Evolutionary conservation across 2,113 vertebrate species (phyloP).

Genomic region (Todiramphus saurophagus): DNA sequence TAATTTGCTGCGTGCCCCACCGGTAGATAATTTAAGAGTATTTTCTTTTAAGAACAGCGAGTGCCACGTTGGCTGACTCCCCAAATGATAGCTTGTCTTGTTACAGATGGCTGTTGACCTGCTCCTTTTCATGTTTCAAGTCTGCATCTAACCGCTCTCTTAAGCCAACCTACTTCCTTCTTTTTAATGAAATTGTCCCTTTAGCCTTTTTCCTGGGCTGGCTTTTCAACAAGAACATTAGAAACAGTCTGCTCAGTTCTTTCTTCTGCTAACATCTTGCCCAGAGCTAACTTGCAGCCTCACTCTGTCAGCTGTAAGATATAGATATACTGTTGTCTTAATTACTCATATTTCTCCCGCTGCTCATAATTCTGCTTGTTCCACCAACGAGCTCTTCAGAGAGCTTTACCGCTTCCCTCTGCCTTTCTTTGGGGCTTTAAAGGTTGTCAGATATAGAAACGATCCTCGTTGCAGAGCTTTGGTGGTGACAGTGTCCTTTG

Average conservation of each 20-base stretch:
- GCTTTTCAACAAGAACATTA: conserved; percentile 51
- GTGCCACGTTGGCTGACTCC: neutral
- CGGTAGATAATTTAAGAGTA: neutral
- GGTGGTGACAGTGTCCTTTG: conserved; percentile 52
- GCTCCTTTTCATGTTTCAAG: conserved; percentile 51
- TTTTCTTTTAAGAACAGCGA: conserved; percentile 14
- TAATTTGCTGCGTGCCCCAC: neutral
- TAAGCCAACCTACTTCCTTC: conserved; percentile 36
- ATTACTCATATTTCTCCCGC: conserved; percentile 68
- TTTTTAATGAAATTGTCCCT: conserved; percentile 53
- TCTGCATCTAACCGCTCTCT: conserved; percentile 38
- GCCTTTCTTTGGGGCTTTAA: conserved; percentile 59
- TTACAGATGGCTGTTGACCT: conserved; percentile 54
- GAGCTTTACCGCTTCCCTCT: conserved; percentile 29
- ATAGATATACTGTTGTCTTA: conserved; percentile 71
- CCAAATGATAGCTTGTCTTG: conserved; percentile 43
- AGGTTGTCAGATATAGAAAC: conserved; percentile 60
- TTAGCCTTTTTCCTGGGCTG: conserved; percentile 42
- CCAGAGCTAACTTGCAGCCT: conserved; percentile 57
- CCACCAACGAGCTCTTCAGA: conserved; percentile 61
- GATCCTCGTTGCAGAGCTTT: conserved; percentile 43
- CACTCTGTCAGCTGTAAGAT: conserved; percentile 56
- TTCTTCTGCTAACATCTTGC: conserved; percentile 53
- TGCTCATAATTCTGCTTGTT: conserved; percentile 66
- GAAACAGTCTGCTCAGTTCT: conserved; percentile 42